Evolutionary conservation across 2,888 invertebrate species (phyloP), one percentile per base, ranked within the genome.

Genomic region (Drosophila affinis): DNA sequence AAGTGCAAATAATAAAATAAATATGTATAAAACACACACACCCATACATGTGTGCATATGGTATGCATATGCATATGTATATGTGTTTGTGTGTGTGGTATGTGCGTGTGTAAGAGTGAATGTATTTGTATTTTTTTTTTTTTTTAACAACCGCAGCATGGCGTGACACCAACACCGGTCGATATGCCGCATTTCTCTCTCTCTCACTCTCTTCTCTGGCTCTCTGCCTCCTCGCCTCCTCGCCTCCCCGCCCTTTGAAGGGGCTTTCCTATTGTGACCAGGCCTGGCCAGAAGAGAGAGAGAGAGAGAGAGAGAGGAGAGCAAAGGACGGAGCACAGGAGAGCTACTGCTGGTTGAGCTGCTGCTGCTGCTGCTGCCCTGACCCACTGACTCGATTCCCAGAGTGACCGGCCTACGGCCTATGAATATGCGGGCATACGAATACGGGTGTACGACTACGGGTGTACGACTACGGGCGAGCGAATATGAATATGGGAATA

Each of bases 1-100:
- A 71, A 63, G 63, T 77, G 87, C 80, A 85, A 82, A 82, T 82
- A 85, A 87, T 82, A 82, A 85, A 79, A 82, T 75, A 87, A 85
- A 77, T 77, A 68, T 72, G 62, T 56, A 64, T 79, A 74, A 81
- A 76, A 76, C 32, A 64, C 52, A 57, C 57, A 63, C 63, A 57
- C 63, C 57, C 48, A 62, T 62, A 58, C 17, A 10, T 17, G 12
- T 34, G 5, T 12, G 12, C 34, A 34, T 34, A 34, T 39, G 39
- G 14, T 67, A 39, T 62, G 65, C 54, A 57, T 63, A 39, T 62
- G 65, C 48, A 57, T 65, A 57, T 67, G 49, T 9, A 14, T 57
- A 48, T 51, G 34, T 71, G 45, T 46, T 17, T 54, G 18, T 54
- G 18, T 61, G 27, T 49, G 21, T 27, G 34, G 34, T n/a, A n/a